Percentiles rank a stretch among this genome's conserved stretches.
Conservation (phyloP, 2,113 vertebrate genomes). For the Misgurnus anguillicaudatus region DNA sequence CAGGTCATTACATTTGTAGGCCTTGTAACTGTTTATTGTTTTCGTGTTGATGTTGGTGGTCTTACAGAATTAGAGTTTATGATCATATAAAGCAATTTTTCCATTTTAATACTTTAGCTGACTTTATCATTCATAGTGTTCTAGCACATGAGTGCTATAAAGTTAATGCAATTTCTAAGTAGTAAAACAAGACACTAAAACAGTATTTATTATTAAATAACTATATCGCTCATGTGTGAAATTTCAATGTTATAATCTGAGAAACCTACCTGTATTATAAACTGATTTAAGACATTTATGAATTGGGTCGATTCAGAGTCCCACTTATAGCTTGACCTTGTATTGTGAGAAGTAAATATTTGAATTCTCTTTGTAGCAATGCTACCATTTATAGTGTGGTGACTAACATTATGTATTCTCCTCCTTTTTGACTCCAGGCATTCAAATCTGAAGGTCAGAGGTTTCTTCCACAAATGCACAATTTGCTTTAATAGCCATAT, state of each 20-base stretch:
- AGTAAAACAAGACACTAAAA: neutral
- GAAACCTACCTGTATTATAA: neutral
- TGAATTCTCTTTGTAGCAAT: neutral
- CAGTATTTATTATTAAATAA: neutral
- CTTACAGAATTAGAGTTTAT: neutral
- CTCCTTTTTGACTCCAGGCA: constrained; percentile 6
- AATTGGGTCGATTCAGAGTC: too few species aligned
- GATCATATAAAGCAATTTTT: neutral
- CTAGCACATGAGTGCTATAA: neutral
- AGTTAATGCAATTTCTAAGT: neutral
- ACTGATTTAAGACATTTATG: neutral
- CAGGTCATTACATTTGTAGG: neutral
- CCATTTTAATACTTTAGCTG: neutral
- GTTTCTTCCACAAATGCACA: constrained; percentile 18
- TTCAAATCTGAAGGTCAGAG: constrained; percentile 14
- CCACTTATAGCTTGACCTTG: neutral
- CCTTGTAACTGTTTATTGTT: neutral
- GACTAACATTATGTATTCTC: neutral
- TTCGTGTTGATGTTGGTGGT: too few species aligned
- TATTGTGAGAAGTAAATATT: constrained; percentile 13
- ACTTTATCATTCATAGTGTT: neutral
- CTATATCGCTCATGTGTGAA: neutral
- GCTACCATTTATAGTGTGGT: neutral
- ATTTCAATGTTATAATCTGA: neutral
- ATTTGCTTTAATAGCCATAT: constrained; percentile 15